Evolutionary conservation across 2,113 vertebrate species (phyloP).

Genomic region (Lucifuga dentata): DNA sequence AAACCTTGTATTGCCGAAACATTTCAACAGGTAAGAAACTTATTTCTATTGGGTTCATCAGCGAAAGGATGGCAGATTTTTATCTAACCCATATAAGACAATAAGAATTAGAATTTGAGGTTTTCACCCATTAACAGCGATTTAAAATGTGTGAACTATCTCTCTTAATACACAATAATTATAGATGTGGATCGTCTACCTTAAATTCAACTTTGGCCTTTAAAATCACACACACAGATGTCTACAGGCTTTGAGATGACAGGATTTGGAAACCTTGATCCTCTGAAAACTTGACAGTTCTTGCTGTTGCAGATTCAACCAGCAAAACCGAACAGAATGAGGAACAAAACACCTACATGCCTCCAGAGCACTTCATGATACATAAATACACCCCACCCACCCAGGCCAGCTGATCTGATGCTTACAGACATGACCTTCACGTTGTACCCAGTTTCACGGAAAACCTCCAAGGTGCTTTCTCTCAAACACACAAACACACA

Average conservation of each 20-base stretch:
- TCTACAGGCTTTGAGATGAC: not conserved
- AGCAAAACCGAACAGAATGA: slow-evolving; percentile 4
- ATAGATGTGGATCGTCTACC: too few species aligned
- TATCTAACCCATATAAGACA: too few species aligned
- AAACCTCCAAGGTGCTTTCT: slow-evolving; percentile 55
- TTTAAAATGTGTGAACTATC: not conserved
- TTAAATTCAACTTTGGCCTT: too few species aligned
- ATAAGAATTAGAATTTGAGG: too few species aligned
- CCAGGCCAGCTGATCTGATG: slow-evolving; percentile 75
- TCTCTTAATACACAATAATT: not conserved
- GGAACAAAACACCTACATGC: slow-evolving; percentile 42
- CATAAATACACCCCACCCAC: slow-evolving; percentile 41
- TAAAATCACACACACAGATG: not conserved
- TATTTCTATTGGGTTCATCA: not conserved
- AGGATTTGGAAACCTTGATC: not conserved
- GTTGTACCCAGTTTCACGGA: slow-evolving; percentile 54
- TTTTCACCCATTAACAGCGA: too few species aligned
- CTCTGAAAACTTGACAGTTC: not conserved
- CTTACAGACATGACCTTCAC: slow-evolving; percentile 78
- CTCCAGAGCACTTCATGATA: slow-evolving; percentile 57
- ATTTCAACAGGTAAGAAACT: slow-evolving; percentile 21
- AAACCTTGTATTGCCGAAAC: slow-evolving; percentile 23
- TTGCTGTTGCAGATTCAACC: not conserved
- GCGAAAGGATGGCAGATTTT: too few species aligned
- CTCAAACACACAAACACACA: not conserved